Evolutionary conservation across 1,140 invertebrate genomes (phyloP).

Genomic region (Battus philenor): DNA sequence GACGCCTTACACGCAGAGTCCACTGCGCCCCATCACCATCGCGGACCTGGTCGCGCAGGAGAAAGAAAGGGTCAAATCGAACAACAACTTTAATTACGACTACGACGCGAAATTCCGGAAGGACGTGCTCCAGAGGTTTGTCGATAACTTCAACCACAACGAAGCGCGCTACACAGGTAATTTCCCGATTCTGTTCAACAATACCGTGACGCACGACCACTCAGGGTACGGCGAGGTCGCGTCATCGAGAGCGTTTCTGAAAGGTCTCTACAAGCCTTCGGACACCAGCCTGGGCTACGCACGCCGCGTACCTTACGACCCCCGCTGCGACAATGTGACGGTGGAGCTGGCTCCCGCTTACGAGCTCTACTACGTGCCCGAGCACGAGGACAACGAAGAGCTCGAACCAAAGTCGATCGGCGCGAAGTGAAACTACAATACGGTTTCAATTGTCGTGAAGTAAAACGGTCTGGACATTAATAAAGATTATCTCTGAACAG

Average conservation of each 20-base stretch:
- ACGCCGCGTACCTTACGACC: conserved; percentile 27
- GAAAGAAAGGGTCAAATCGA: conserved; percentile 19
- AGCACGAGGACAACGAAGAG: conserved; percentile 53
- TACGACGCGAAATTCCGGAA: conserved; percentile 54
- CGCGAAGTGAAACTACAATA: too few species aligned
- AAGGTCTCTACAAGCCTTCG: conserved; percentile 27
- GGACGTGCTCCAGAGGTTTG: conserved; percentile 51
- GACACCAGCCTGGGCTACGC: conserved; percentile 6
- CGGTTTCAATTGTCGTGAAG: too few species aligned
- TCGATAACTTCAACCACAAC: conserved; percentile 60
- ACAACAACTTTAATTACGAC: conserved; percentile 30
- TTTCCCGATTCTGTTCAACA: conserved; percentile 60
- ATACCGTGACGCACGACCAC: conserved; percentile 40
- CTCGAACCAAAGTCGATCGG: conserved; percentile 24
- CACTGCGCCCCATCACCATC: conserved; percentile 29
- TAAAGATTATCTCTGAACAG: too few species aligned
- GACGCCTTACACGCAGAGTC: conserved; percentile 28
- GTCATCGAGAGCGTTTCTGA: conserved; percentile 47
- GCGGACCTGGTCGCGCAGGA: conserved; percentile 20
- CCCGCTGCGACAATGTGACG: conserved; percentile 43
- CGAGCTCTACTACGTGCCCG: conserved; percentile 61
- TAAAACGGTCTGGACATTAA: too few species aligned
- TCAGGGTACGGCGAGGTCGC: conserved; percentile 28
- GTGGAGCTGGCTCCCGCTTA: conserved; percentile 58
- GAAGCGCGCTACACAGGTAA: conserved; percentile 47